Evolutionary conservation across 2,797 vertebrate species (phyloP), one percentile per base, ranked within the genome.

Genomic region (Arnoldichthys spilopterus): DNA sequence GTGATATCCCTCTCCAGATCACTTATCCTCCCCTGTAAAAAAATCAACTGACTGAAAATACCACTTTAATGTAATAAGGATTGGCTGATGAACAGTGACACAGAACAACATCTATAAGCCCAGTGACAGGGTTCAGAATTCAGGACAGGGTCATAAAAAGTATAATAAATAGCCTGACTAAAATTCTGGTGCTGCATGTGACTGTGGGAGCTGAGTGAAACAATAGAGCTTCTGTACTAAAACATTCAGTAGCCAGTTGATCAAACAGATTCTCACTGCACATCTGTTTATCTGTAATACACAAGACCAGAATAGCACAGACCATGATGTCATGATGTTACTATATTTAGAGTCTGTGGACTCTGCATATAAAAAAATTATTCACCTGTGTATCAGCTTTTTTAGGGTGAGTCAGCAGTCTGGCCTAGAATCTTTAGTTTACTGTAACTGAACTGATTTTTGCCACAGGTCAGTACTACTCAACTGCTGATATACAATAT

Each of bases 1-100:
- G 84, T 72, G 79, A 96, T 94, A 43, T 96, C 92, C 63, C 81
- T 87, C 86, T 96, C 95, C 89, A 96, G 88, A 67, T 95, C 93
- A 80, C 86, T 90, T 88, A 96, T 95, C 82, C 90, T 93, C 77
- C 91, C 88, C 96, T 97, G 24, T 15, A 74, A 82, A 63, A 26
- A 72, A 72, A 67, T 13, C 24, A n/a, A 16, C 43, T 69, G 3
- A 71, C 15, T 68, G 20, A 62, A 62, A 37, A 54, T 20, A 54
- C 59, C 30, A n/a, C n/a, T n/a, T n/a, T n/a, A n/a, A n/a, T n/a
- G 24, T 22, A 15, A 71, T 4, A 30, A 63, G 58, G 12, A 13
- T 45, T 49, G n/a, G 43, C 62, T n/a, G 11, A 72, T 40, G 12
- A 78, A 45, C 32, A 26, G 5, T 20, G n/a, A 37, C 40, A 47